Conservation (phyloP, 2,888 invertebrate genomes). For the Carabus problematicus region DNA sequence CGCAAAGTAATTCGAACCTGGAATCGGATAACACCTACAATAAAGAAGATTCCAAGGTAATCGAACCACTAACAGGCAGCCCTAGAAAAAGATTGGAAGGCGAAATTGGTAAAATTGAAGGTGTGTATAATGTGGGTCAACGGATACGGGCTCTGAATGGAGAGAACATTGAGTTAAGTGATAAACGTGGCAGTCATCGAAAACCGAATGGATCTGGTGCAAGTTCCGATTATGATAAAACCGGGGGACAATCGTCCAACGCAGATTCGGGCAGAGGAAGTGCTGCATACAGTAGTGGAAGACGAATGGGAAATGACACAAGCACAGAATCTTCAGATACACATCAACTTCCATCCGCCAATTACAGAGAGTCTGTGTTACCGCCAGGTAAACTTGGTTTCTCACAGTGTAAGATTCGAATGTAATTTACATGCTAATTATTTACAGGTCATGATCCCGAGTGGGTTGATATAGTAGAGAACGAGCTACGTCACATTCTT, state of each 20-base stretch:
- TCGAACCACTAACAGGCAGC: constrained; percentile 54
- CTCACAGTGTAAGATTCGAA: constrained; percentile 14
- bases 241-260: constrained; percentile 76
- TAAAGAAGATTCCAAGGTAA: constrained; percentile 50
- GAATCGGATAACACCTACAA: constrained; percentile 40
- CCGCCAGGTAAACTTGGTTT: constrained; percentile 36
- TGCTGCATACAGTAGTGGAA: constrained; percentile 78
- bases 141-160: constrained; percentile 57
- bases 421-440: constrained; percentile 36
- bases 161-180: constrained; percentile 61
- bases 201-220: constrained; percentile 66
- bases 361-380: constrained; percentile 34
- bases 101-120: constrained; percentile 60
- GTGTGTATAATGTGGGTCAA: constrained; percentile 66
- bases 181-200: constrained; percentile 58
- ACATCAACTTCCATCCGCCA: constrained; percentile 50
- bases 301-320: constrained; percentile 65
- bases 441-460: constrained; percentile 70
- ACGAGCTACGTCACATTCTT: constrained; percentile 77
- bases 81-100: constrained; percentile 54
- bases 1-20: constrained; percentile 43
- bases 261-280: constrained; percentile 83
- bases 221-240: constrained; percentile 78
- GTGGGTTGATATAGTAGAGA: constrained; percentile 84
- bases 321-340: constrained; percentile 67